phyloP scores from a whole-genome alignment of 2,797 vertebrate genomes.

The Hoplostethus mediterraneus region DNA sequence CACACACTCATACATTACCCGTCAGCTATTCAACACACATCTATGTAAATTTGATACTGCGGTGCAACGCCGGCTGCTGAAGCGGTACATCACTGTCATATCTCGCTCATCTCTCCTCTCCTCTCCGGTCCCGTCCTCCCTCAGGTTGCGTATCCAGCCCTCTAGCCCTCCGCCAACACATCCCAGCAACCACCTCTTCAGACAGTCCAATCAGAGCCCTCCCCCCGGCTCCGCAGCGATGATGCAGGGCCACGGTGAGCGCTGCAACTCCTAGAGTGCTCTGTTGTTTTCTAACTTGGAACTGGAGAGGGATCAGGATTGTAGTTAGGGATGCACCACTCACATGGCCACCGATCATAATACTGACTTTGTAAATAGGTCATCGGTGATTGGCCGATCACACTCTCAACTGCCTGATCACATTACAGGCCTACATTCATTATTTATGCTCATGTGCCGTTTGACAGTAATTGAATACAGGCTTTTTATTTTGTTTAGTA shows the following conservation, averaged over 20 bases:
- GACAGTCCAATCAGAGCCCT: slow-evolving; percentile 93
- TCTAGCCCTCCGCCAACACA: slow-evolving; percentile 98
- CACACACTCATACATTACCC: slow-evolving; percentile 45
- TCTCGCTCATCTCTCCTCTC: slow-evolving; percentile 59
- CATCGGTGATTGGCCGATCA: background rate
- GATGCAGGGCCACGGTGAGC: slow-evolving; percentile 93
- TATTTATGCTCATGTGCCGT: no score
- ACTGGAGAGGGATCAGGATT: slow-evolving; percentile 10
- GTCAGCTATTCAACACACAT: slow-evolving; percentile 52
- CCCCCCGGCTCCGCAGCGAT: slow-evolving; percentile 90
- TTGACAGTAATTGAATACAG: no score
- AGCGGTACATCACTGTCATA: slow-evolving; percentile 68
- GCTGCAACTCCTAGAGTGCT: background rate
- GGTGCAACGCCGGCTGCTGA: slow-evolving; percentile 62
- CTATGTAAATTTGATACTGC: slow-evolving; percentile 41
- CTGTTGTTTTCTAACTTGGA: slow-evolving; percentile 3
- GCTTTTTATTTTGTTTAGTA: no score
- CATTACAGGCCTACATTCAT: no score
- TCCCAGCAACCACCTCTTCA: slow-evolving; percentile 97
- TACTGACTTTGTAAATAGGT: background rate
- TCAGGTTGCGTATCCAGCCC: slow-evolving; percentile 96
- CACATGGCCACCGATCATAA: background rate
- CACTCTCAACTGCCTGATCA: background rate
- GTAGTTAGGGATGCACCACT: background rate
- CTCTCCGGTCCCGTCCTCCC: slow-evolving; percentile 59